Conservation (phyloP, 2,797 vertebrate species). For the Poeciliopsis gracilis region DNA sequence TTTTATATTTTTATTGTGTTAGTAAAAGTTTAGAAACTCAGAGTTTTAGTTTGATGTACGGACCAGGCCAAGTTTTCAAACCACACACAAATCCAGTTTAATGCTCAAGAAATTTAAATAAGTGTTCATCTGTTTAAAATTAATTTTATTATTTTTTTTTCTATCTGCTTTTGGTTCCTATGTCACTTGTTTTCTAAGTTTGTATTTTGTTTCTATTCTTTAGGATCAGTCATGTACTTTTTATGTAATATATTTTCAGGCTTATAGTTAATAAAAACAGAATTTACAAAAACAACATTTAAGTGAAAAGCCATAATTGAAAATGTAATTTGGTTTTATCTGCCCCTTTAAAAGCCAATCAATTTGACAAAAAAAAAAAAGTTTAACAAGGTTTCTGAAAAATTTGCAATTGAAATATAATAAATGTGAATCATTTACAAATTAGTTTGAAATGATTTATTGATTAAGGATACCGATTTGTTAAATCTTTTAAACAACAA, state of each 20-base stretch:
- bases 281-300: neutral
- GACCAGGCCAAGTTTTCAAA: neutral
- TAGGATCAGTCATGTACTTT: neutral
- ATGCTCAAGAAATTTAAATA: neutral
- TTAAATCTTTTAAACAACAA: neutral
- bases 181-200: neutral
- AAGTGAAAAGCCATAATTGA: neutral
- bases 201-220: neutral
- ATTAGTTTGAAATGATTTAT: neutral
- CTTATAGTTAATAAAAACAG: neutral
- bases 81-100: neutral
- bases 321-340: neutral
- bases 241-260: neutral
- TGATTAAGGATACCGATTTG: neutral
- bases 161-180: neutral
- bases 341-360: neutral
- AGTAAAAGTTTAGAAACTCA: neutral
- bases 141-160: neutral
- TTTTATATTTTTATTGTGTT: neutral
- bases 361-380: neutral
- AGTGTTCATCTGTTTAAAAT: neutral
- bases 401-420: neutral
- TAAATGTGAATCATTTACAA: neutral
- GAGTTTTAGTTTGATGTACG: neutral
- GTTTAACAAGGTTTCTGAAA: neutral